Conservation (phyloP, 2,888 invertebrate genomes). For the Campoplex nolae region DNA sequence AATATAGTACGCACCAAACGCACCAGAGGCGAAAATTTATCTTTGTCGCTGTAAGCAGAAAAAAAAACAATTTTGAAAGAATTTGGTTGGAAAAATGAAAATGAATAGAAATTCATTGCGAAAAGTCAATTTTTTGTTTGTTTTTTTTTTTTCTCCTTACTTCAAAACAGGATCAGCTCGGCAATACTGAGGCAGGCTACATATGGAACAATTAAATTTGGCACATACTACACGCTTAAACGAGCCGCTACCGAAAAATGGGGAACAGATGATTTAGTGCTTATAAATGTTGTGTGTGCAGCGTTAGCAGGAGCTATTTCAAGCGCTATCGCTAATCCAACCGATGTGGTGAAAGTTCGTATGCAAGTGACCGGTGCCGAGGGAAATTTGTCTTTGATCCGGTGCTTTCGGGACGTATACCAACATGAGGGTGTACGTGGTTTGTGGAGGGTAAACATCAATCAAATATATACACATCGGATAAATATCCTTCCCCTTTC, state of each 20-base stretch:
- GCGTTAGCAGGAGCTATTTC: slow-evolving; percentile 95
- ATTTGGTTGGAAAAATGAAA: not conserved
- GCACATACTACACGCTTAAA: slow-evolving; percentile 96
- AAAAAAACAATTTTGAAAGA: slow-evolving; percentile 12
- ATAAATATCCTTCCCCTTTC: not conserved
- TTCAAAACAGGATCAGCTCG: slow-evolving; percentile 91
- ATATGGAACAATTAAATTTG: slow-evolving; percentile 98
- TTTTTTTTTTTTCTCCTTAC: slow-evolving; percentile 51
- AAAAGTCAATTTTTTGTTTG: slow-evolving; percentile 51
- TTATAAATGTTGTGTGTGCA: slow-evolving; percentile 91
- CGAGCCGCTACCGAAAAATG: slow-evolving; percentile 83
- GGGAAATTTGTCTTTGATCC: slow-evolving; percentile 86
- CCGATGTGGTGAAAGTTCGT: slow-evolving; percentile 97
- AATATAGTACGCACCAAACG: slow-evolving; percentile 43
- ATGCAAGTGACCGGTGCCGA: slow-evolving; percentile 91
- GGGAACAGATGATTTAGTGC: slow-evolving; percentile 83
- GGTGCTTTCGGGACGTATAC: slow-evolving; percentile 94
- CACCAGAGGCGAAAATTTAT: slow-evolving; percentile 40
- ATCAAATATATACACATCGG: not conserved
- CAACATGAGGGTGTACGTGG: slow-evolving; percentile 93
- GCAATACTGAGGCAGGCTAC: slow-evolving; percentile 97
- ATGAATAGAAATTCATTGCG: slow-evolving; percentile 11
- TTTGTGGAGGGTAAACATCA: slow-evolving; percentile 91
- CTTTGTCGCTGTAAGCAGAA: slow-evolving; percentile 32
- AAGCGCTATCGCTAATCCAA: slow-evolving; percentile 98